phyloP scores from a whole-genome alignment of 2,113 vertebrate genomes.

The Monopterus albus region DNA sequence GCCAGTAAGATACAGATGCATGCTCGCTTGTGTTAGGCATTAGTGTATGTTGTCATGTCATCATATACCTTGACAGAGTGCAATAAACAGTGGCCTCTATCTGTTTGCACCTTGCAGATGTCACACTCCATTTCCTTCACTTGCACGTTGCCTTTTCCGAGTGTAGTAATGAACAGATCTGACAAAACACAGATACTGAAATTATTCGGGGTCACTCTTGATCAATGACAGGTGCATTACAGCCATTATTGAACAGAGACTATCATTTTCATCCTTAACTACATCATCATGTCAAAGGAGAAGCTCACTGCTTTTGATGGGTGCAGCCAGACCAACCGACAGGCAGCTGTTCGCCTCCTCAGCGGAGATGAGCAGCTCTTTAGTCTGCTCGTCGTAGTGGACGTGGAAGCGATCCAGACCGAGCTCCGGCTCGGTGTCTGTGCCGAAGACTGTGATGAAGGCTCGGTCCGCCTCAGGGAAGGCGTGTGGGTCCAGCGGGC shows the following conservation, averaged over 20 bases:
- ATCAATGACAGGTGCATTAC: too few species aligned
- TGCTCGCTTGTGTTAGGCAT: too few species aligned
- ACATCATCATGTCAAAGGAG: too few species aligned
- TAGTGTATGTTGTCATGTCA: background rate
- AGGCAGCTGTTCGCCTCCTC: slow-evolving; percentile 72
- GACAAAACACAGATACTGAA: slow-evolving; percentile 16
- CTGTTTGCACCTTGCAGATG: slow-evolving; percentile 88
- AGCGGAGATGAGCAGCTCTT: slow-evolving; percentile 80
- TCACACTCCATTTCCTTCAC: slow-evolving; percentile 92
- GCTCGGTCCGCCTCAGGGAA: slow-evolving; percentile 84
- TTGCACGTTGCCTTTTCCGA: slow-evolving; percentile 85
- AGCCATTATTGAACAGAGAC: too few species aligned
- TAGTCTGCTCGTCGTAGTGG: slow-evolving; percentile 81
- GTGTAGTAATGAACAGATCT: slow-evolving; percentile 91
- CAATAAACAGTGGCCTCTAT: slow-evolving; percentile 87
- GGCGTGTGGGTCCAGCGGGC: slow-evolving; percentile 84
- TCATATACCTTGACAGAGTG: slow-evolving; percentile 89
- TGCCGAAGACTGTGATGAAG: slow-evolving; percentile 79
- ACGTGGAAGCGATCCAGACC: slow-evolving; percentile 77
- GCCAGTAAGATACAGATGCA: background rate
- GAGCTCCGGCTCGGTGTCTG: slow-evolving; percentile 33
- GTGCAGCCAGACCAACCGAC: slow-evolving; percentile 85
- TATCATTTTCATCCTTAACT: too few species aligned
- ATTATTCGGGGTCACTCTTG: background rate
- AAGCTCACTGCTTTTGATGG: slow-evolving; percentile 90